Evolutionary conservation across 2,797 vertebrate species (phyloP).

Genomic region (Lepilemur septentrionalis): DNA sequence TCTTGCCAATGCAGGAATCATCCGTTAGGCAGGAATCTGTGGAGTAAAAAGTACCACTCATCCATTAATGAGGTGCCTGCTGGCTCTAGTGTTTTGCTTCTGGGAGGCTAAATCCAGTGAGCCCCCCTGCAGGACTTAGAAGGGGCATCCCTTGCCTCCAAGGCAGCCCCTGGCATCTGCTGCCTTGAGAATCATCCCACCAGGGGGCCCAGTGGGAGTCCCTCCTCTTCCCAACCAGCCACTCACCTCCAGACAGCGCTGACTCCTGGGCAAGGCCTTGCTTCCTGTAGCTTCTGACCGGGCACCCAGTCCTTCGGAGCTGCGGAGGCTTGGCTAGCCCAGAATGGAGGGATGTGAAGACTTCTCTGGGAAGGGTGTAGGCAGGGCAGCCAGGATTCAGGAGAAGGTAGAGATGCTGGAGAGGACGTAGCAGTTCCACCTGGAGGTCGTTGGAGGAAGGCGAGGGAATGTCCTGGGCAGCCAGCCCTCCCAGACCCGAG

Average conservation of each 20-base stretch:
- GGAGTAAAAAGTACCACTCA: not conserved
- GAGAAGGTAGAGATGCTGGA: not conserved
- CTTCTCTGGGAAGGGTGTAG: not conserved
- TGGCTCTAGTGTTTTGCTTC: no score
- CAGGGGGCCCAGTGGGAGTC: no score
- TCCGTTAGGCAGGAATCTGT: not conserved
- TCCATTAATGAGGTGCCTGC: not conserved
- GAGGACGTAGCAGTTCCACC: not conserved
- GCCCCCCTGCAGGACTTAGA: no score
- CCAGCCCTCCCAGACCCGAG: not conserved
- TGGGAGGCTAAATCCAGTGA: no score
- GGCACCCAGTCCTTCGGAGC: not conserved
- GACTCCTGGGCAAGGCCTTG: not conserved
- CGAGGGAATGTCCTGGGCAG: not conserved
- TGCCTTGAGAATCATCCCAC: no score
- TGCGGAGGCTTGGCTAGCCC: not conserved
- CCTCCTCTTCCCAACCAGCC: no score
- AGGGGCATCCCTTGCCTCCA: no score
- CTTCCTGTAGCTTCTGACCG: not conserved
- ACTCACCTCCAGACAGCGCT: not conserved
- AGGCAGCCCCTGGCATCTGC: no score
- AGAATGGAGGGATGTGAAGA: not conserved
- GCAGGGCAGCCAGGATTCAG: not conserved
- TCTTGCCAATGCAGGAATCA: not conserved
- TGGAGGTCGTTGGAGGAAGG: not conserved